These are phyloP conservation scores for Verasper variegatus DNA, from an alignment of 2,113 vertebrate species.

Conservation along the genomic window DNA sequence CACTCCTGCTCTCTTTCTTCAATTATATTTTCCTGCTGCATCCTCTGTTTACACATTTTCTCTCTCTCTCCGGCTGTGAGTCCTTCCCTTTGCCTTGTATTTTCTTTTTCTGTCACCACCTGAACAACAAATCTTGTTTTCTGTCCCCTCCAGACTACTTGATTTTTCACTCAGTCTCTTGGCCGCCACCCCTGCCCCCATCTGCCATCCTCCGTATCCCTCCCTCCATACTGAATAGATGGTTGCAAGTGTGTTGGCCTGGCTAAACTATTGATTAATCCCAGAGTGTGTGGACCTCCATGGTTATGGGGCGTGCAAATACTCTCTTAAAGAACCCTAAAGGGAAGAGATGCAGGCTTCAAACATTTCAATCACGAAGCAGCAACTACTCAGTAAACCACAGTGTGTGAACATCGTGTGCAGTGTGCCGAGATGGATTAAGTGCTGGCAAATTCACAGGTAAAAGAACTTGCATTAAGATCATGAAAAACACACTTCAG, in stretches of 20 bases:
- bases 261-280: conserved; percentile 69
- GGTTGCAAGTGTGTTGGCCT: conserved; percentile 38
- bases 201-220: conserved; percentile 24
- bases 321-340: conserved; percentile 15
- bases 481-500: conserved; percentile 12
- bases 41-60: conserved; percentile 25
- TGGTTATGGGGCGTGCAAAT: conserved; percentile 13
- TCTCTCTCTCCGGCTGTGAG: conserved; percentile 1
- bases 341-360: conserved; percentile 21
- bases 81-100: neutral
- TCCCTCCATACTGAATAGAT: conserved; percentile 55
- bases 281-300: conserved; percentile 35
- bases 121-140: conserved; percentile 39
- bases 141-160: conserved; percentile 16
- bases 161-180: conserved; percentile 16
- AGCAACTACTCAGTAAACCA: conserved; percentile 19
- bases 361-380: conserved; percentile 57
- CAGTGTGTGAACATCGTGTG: neutral
- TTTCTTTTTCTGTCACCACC: conserved; percentile 11
- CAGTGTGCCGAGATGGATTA: conserved; percentile 7
- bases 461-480: conserved; percentile 14
- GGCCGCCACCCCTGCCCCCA: neutral
- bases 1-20: conserved; percentile 20
- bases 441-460: conserved; percentile 14
- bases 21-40: conserved; percentile 34